phyloP scores from a whole-genome alignment of 1,140 invertebrate genomes.

The Neodiprion pinetum region DNA sequence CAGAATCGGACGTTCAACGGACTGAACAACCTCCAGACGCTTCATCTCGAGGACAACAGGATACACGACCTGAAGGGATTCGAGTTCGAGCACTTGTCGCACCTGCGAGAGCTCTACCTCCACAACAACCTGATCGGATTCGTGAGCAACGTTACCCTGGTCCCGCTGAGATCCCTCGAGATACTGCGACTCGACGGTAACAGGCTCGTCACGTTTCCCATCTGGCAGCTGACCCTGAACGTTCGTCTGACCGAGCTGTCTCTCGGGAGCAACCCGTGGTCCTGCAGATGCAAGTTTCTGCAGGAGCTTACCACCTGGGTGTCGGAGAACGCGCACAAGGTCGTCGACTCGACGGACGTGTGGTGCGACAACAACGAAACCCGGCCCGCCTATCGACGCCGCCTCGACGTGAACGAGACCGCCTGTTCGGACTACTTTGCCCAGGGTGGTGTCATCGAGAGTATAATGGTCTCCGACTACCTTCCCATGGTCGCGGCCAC shows the following conservation, averaged over 20 bases:
- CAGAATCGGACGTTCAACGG: slow-evolving; percentile 94
- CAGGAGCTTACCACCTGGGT: slow-evolving; percentile 86
- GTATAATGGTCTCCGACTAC: slow-evolving; percentile 83
- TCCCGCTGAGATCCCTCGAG: slow-evolving; percentile 79
- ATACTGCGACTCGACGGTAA: slow-evolving; percentile 86
- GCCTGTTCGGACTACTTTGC: slow-evolving; percentile 84
- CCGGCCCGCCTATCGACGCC: slow-evolving; percentile 73
- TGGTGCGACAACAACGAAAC: slow-evolving; percentile 82
- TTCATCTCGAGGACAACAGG: slow-evolving; percentile 88
- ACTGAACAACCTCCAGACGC: slow-evolving; percentile 77
- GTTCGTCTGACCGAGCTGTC: slow-evolving; percentile 74
- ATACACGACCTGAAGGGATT: slow-evolving; percentile 82
- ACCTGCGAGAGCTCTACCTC: slow-evolving; percentile 83
- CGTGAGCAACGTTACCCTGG: slow-evolving; percentile 83
- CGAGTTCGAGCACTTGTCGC: slow-evolving; percentile 86
- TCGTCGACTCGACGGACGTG: slow-evolving; percentile 78
- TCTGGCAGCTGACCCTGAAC: slow-evolving; percentile 84
- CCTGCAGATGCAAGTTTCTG: slow-evolving; percentile 88
- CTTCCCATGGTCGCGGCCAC: slow-evolving; percentile 84
- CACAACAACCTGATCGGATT: slow-evolving; percentile 83
- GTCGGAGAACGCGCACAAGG: slow-evolving; percentile 79
- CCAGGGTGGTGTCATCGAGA: slow-evolving; percentile 82
- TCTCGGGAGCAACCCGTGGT: slow-evolving; percentile 85
- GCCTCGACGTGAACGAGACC: slow-evolving; percentile 81
- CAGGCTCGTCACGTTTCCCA: slow-evolving; percentile 78